Evolutionary conservation across 2,113 vertebrate species (phyloP).

Genomic region (Chaetodon trifascialis): DNA sequence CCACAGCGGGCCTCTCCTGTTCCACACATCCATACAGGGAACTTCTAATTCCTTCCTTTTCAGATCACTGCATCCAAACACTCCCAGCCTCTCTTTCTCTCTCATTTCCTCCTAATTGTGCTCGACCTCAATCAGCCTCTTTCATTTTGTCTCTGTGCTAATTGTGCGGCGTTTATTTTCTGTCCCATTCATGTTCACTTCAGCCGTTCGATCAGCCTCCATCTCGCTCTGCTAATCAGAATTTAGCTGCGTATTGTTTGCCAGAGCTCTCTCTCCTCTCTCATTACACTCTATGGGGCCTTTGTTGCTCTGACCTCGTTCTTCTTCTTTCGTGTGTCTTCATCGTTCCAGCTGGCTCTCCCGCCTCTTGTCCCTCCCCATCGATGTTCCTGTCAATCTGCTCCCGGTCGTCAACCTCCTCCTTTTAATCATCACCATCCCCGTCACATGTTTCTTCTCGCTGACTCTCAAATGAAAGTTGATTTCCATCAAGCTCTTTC

Average conservation of each 20-base stretch:
- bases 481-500: neutral
- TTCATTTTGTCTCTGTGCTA: conserved; percentile 9
- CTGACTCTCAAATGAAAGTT: neutral
- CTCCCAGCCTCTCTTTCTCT: conserved; percentile 7
- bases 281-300: neutral
- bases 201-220: neutral
- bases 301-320: conserved; percentile 13
- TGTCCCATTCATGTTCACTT: neutral
- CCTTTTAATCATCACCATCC: conserved; percentile 17
- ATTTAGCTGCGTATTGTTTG: neutral
- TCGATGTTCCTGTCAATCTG: conserved; percentile 42
- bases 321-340: conserved; percentile 5
- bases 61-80: neutral
- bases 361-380: conserved; percentile 19
- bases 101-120: conserved; percentile 23
- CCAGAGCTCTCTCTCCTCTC: neutral
- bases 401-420: neutral
- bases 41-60: neutral
- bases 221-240: neutral
- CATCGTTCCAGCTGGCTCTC: conserved; percentile 6
- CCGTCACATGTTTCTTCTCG: too few relatives aligned
- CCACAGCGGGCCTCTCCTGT: neutral
- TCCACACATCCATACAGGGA: neutral
- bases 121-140: neutral
- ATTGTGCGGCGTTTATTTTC: conserved; percentile 27